Base-by-base conservation (phyloP, 37 sponge, comb jelly and placozoan genomes). In the Cliona cf. orientalis region DNA sequence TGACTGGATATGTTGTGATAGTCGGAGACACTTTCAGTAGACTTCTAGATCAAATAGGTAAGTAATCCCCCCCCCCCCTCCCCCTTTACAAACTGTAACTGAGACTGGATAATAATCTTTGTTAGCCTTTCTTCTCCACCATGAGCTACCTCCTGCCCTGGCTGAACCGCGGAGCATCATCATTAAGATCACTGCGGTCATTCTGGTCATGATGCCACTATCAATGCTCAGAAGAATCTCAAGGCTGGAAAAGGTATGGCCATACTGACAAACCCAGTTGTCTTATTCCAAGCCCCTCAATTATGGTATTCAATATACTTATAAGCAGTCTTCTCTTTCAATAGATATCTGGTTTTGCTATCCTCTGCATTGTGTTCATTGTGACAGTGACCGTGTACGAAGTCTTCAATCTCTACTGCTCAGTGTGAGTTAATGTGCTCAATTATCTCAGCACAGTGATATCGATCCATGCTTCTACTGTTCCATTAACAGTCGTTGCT, bases 191-290 rank as follows among this genome's bases (percentile, higher is more conserved):
- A 29, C 69, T 32, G 56, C 64, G 58, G 66, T 82, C 7, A 34
- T 91, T 4, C 25, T 83, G 9, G 66, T 90, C 39, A 90, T 90
- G 91, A 31, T 80, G 42, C 91, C 91, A 0, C 25, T 90, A 42
- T 90, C 82, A 40, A 46, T 75, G 53, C 75, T 84, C 37, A 65
- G 86, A 36, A 84, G 85, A 37, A 81, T 90, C 29, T 71, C 86
- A 29, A 90, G 59, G 37, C 86, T 90, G 0, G 91, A 84, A 44
- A 90, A 90, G 82, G 91, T 90, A 2, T 22, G n/a, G n/a, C n/a
- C n/a, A n/a, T n/a, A n/a, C n/a, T n/a, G n/a, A n/a, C n/a, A n/a
- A n/a, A n/a, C n/a, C n/a, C n/a, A n/a, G n/a, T n/a, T n/a, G n/a
- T n/a, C n/a, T n/a, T n/a, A n/a, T n/a, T n/a, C n/a, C n/a, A n/a